Evolutionary conservation across 2,888 invertebrate species (phyloP), one percentile per base, ranked within the genome.

Genomic region (Amorpha juglandis): DNA sequence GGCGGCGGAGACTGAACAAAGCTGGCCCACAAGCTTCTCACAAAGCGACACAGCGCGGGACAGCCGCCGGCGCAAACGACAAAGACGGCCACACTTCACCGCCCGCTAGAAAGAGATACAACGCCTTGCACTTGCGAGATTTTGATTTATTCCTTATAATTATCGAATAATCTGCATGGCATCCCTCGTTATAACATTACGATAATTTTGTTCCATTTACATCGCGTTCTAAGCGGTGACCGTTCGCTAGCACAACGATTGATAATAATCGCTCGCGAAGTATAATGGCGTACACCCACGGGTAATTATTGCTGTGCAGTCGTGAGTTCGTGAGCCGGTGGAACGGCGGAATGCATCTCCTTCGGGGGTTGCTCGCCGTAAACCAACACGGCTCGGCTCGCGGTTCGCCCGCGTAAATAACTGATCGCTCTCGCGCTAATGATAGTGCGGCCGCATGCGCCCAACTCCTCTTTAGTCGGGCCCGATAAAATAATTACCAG

Each of bases 241-340:
- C 88, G 90, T 89, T 86, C 85, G 87, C 91, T 90, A 89, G 90
- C 81, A 84, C 89, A 90, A 80, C 90, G 89, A 91, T 92, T 92
- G 93, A 92, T 93, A 93, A 93, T 93, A 92, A 93, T 92, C 92
- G 90, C 89, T 90, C 85, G 92, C 90, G 90, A 92, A 92, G 90
- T 91, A 93, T 92, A 93, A 93, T 93, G 89, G 92, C 91, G 92
- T 92, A 93, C 93, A 92, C 92, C 93, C 93, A 92, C 92, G 89
- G 92, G 91, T 93, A 93, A 93, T 93, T 93, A 93, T 93, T 91
- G 92, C 91, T 89, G 92, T 91, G 91, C 87, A 90, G 92, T 93
- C 92, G 92, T 93, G 92, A 92, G 92, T 89, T 93, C 93, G 93
- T 93, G 93, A 89, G 92, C 85, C 82, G 83, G 85, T 88, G 88